Evolutionary conservation across 2,797 vertebrate genomes (phyloP).

Genomic region (Peromyscus aztecus): DNA sequence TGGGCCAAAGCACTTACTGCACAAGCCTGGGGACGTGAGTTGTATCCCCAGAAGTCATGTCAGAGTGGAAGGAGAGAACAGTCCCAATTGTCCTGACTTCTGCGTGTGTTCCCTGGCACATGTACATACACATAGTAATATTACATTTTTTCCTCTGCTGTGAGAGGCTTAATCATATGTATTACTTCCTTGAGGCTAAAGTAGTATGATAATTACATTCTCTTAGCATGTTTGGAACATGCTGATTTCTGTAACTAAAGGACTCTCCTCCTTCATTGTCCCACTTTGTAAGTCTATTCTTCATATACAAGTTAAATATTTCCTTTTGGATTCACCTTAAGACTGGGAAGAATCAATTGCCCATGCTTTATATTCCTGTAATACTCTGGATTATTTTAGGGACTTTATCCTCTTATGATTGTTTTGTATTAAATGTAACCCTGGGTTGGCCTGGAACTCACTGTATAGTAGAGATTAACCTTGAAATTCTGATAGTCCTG

Average conservation of each 20-base stretch:
- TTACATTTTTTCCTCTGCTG: background rate
- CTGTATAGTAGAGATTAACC: background rate
- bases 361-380: background rate
- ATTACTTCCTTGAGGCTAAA: background rate
- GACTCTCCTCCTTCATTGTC: background rate
- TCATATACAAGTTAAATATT: background rate
- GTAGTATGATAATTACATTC: background rate
- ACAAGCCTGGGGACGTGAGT: background rate
- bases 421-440: background rate
- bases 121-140: background rate
- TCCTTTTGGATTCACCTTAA: constrained; percentile 34
- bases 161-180: background rate
- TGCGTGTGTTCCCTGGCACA: background rate
- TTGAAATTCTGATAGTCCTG: background rate
- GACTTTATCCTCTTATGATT: background rate
- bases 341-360: background rate
- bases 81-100: background rate
- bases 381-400: constrained; percentile 52
- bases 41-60: background rate
- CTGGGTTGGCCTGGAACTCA: background rate
- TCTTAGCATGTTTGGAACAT: constrained; percentile 19
- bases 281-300: background rate
- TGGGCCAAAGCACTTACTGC: background rate
- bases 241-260: constrained; percentile 29
- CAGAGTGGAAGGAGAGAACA: background rate